Evolutionary conservation across 2,113 vertebrate species (phyloP), one percentile per base, ranked within the genome.

Genomic region (Macrotis lagotis): DNA sequence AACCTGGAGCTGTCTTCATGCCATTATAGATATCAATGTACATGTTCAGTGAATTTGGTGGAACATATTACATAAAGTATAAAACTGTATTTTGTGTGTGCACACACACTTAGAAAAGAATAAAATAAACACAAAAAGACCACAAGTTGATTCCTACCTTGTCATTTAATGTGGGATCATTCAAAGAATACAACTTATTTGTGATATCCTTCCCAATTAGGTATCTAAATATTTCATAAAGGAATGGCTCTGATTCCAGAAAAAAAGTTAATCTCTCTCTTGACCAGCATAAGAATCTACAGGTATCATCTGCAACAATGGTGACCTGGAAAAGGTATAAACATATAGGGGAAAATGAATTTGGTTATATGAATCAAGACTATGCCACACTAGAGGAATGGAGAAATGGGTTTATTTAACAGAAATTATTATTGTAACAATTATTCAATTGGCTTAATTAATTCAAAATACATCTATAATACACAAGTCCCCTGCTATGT

Each of bases 151-250:
- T n/a, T n/a, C n/a, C n/a, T 97, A 99, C 99, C 99, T 99, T 99
- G 97, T 99, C 99, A 94, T 99, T 99, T 97, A 99, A 98, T 12
- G 99, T 99, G 25, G 99, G 99, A 92, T 99, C 99, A 92, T 99
- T 99, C 97, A 99, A 98, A 0, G 99, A 99, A 97, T 99, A 99
- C 49, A 99, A 98, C 97, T 99, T 99, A 97, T 99, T 99, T 98
- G 99, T 99, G 98, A 99, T 99, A 97, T 99, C 99, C 98, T 99
- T 99, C 95, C 99, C 99, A 50, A 99, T 99, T 93, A 99, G 99
- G 95, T 99, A 99, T 90, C 99, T 98, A 98, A 99, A 99, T 95
- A 99, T 99, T 98, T 99, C 99, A 96, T 99, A 99, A 2, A 99
- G 98, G 97, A 99, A 99, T 50, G 99, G 99, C 89, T 99, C 99